Conservation (phyloP, 2,113 vertebrate species). For the Hylia prasina region DNA sequence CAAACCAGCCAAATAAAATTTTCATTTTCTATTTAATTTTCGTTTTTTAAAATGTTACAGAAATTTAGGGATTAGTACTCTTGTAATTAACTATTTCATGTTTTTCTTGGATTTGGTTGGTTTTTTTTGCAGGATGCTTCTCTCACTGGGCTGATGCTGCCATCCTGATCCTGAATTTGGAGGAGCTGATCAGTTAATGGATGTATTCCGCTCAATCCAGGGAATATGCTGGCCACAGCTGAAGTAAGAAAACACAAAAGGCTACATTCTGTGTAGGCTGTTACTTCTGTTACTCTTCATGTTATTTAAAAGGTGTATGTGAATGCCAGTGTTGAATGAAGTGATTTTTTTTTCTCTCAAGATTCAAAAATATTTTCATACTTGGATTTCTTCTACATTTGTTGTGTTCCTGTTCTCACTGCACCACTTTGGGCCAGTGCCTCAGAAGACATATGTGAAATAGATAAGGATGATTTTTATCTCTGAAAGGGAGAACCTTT, state of each 20-base stretch:
- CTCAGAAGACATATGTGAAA: conserved; percentile 79
- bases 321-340: not conserved
- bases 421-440: conserved; percentile 91
- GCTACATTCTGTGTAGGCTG: not conserved
- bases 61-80: not conserved
- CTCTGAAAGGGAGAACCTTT: too few relatives aligned
- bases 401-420: conserved; percentile 93
- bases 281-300: not conserved
- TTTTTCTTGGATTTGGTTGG: not conserved
- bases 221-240: conserved; percentile 93
- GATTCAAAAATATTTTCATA: conserved; percentile 95
- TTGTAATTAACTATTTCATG: not conserved
- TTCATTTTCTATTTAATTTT: not conserved
- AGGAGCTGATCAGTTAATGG: conserved; percentile 93
- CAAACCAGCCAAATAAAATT: not conserved
- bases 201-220: conserved; percentile 90
- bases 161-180: conserved; percentile 93
- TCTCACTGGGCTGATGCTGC: conserved; percentile 96
- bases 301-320: not conserved
- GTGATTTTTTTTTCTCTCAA: conserved; percentile 64
- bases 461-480: conserved; percentile 69
- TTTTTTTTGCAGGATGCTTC: conserved; percentile 81
- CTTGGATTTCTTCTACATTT: conserved; percentile 94
- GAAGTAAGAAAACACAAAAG: conserved; percentile 78
- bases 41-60: not conserved